Conservation (phyloP, 2,113 vertebrate species). For the Tragelaphus strepsiceros region DNA sequence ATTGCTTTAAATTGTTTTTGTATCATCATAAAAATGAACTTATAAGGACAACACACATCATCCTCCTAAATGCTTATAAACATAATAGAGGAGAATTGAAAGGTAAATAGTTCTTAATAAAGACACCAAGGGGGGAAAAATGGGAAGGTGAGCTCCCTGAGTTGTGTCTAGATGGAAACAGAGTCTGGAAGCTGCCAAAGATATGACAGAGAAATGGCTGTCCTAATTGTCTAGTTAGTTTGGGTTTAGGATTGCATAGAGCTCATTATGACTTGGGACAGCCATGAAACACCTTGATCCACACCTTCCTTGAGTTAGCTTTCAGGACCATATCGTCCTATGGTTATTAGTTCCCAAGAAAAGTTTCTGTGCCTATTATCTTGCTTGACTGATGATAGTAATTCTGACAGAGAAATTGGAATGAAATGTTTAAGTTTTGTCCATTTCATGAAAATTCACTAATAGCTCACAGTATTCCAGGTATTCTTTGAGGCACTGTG, state of each 20-base stretch:
- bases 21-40: neutral
- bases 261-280: neutral
- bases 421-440: neutral
- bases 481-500: neutral
- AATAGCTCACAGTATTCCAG: neutral
- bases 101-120: neutral
- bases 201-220: neutral
- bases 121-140: neutral
- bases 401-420: neutral
- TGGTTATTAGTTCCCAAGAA: neutral
- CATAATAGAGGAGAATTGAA: neutral
- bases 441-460: neutral
- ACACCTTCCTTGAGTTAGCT: neutral
- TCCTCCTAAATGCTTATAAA: conserved; percentile 2
- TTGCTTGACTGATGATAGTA: neutral
- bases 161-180: neutral
- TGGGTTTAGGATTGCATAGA: neutral
- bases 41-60: neutral
- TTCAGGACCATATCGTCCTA: neutral
- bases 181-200: neutral
- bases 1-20: neutral
- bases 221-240: neutral
- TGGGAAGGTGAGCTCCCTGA: neutral
- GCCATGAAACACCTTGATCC: neutral
- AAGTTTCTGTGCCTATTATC: neutral